A percentile compares a stretch with the other conserved stretches of the same genome.
Evolutionary conservation across 2,113 vertebrate species (phyloP).

Genomic region (Eonycteris spelaea): DNA sequence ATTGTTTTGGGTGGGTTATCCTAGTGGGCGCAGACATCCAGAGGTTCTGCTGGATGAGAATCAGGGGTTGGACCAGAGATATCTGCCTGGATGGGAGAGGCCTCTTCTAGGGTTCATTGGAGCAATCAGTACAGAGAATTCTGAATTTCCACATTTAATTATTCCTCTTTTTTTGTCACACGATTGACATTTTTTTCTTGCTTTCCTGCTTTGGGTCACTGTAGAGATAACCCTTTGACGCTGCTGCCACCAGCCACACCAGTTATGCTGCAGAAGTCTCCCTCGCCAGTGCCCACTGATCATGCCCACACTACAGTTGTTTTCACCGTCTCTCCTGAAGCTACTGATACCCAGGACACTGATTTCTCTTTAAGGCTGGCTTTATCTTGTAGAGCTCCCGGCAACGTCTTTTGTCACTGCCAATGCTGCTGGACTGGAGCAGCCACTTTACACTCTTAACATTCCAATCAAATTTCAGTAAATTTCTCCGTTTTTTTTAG

Average conservation of each 20-base stretch:
- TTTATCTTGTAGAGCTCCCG: not conserved
- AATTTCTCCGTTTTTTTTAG: not conserved
- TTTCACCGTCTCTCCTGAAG: not conserved
- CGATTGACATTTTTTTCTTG: not conserved
- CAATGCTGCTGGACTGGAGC: accelerated
- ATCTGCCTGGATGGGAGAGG: not conserved
- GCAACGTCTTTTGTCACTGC: not conserved
- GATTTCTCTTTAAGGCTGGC: not conserved
- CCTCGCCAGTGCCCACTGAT: not conserved
- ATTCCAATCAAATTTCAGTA: not conserved
- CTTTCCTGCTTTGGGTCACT: not conserved
- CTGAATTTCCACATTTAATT: too few relatives aligned
- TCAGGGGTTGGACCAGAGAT: not conserved
- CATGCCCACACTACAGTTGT: too few relatives aligned
- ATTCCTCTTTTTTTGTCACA: not conserved
- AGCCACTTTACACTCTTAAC: not conserved
- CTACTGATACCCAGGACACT: not conserved
- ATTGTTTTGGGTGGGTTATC: not conserved
- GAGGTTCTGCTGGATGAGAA: not conserved
- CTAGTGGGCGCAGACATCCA: not conserved
- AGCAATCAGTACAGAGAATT: not conserved
- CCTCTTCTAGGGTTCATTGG: not conserved
- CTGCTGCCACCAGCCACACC: not conserved
- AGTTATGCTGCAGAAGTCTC: not conserved
- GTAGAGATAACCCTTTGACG: not conserved